Conservation (phyloP, 30 jellyfish, hydroid and myxozoan species). For the Morbakka virulenta region DNA sequence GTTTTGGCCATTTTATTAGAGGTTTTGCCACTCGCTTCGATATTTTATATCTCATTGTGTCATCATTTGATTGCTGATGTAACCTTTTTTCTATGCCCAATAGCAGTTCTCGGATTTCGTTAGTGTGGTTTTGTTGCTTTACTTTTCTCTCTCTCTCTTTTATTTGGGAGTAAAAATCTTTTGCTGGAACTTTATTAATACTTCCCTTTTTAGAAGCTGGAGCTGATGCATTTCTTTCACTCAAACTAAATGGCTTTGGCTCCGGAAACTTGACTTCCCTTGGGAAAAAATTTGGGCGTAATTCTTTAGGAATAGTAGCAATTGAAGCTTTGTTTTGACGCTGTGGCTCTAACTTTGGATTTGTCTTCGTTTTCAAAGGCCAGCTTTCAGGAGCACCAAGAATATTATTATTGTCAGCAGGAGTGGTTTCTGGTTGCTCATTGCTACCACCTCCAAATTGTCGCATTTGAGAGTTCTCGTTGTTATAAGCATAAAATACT, state of each 20-base stretch:
- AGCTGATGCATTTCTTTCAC: no score
- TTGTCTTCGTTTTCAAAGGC: constrained; percentile 31
- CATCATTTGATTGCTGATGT: no score
- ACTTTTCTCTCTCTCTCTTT: no score
- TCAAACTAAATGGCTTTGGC: neutral
- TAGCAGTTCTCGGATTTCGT: neutral
- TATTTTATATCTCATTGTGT: no score
- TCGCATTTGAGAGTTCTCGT: neutral
- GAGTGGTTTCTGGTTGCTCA: constrained; percentile 5
- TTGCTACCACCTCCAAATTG: neutral
- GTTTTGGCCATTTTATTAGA: no score
- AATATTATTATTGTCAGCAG: constrained; percentile 17
- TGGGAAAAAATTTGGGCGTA: neutral
- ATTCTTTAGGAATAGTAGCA: neutral
- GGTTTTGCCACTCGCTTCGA: no score
- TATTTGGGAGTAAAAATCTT: no score
- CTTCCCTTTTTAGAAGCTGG: no score
- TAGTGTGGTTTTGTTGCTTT: no score
- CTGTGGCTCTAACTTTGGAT: constrained; percentile 19
- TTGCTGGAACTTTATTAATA: no score
- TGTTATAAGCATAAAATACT: neutral
- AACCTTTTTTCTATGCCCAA: neutral
- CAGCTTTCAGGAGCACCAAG: constrained; percentile 85
- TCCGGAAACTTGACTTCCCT: neutral
- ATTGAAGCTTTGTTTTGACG: constrained; percentile 45